Conservation (phyloP, 1,140 invertebrate species). For the Drosophila melanica region DNA sequence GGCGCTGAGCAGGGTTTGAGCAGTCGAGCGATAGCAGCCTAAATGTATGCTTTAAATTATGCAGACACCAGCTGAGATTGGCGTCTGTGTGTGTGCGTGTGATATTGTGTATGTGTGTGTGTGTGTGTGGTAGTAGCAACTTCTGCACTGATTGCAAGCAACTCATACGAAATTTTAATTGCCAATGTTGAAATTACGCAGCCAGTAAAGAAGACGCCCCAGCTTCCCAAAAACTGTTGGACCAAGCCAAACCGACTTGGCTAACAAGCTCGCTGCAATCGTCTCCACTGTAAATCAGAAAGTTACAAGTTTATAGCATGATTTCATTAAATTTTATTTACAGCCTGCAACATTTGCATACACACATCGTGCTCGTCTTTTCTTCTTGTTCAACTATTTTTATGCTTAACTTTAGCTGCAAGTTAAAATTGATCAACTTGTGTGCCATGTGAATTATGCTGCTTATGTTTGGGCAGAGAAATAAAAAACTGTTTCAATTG, state of each 20-base stretch:
- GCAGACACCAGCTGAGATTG: constrained; percentile 82
- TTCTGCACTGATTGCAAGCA: constrained; percentile 78
- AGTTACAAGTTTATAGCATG: constrained; percentile 75
- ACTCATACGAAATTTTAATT: constrained; percentile 83
- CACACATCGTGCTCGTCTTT: constrained; percentile 13
- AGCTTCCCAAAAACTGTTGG: constrained; percentile 14
- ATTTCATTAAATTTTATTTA: constrained; percentile 83
- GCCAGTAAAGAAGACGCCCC: constrained; percentile 40
- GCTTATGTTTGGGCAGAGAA: constrained; percentile 36
- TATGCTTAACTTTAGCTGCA: constrained; percentile 43
- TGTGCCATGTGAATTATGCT: constrained; percentile 44
- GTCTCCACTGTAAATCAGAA: constrained; percentile 72
- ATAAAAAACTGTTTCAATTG: constrained; percentile 53
- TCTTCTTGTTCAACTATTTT: constrained; percentile 1
- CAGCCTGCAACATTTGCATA: constrained; percentile 60
- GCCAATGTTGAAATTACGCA: constrained; percentile 79
- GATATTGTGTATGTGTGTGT: constrained; percentile 28
- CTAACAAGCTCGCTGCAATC: constrained; percentile 65
- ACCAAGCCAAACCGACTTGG: constrained; percentile 45
- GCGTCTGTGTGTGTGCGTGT: constrained; percentile 45
- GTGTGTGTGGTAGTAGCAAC: constrained; percentile 53
- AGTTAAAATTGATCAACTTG: constrained; percentile 40
- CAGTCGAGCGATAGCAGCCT: constrained; percentile 59
- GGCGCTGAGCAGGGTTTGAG: constrained; percentile 28
- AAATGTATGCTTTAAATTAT: constrained; percentile 83